Conservation (phyloP, 2,113 vertebrate genomes). For the Psittacus erithacus region DNA sequence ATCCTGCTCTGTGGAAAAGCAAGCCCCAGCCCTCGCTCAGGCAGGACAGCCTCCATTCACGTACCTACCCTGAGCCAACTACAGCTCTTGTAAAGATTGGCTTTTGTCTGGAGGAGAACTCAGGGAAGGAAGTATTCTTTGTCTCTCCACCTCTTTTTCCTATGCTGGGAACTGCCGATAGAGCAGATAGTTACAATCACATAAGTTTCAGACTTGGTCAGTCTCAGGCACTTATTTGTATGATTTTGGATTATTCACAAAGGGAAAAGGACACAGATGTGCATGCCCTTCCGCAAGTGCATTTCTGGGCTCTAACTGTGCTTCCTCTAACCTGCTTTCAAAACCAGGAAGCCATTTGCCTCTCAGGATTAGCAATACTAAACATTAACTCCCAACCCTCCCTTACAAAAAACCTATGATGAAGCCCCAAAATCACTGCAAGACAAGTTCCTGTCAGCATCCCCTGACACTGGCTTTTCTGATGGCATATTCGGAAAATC, state of each 20-base stretch:
- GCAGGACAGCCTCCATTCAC: background rate
- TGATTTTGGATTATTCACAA: background rate
- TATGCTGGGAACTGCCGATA: background rate
- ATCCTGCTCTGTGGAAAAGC: background rate
- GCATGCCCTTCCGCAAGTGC: background rate
- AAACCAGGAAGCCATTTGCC: background rate
- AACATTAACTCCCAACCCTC: background rate
- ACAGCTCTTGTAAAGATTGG: background rate
- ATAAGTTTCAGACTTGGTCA: background rate
- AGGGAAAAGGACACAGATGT: background rate
- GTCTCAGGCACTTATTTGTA: background rate
- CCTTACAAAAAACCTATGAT: background rate
- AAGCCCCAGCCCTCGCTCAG: background rate
- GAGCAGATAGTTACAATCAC: background rate
- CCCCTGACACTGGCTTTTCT: background rate
- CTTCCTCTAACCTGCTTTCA: background rate
- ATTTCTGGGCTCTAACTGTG: background rate
- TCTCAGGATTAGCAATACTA: background rate
- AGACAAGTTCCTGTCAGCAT: background rate
- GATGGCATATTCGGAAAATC: fast-evolving
- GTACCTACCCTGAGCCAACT: background rate
- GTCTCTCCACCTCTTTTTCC: background rate
- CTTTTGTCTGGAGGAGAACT: background rate
- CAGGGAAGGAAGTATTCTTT: background rate
- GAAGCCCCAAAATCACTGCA: background rate